Evolutionary conservation across 2,888 invertebrate genomes (phyloP), one percentile per base, ranked within the genome.

Genomic region (Pterostichus niger): DNA sequence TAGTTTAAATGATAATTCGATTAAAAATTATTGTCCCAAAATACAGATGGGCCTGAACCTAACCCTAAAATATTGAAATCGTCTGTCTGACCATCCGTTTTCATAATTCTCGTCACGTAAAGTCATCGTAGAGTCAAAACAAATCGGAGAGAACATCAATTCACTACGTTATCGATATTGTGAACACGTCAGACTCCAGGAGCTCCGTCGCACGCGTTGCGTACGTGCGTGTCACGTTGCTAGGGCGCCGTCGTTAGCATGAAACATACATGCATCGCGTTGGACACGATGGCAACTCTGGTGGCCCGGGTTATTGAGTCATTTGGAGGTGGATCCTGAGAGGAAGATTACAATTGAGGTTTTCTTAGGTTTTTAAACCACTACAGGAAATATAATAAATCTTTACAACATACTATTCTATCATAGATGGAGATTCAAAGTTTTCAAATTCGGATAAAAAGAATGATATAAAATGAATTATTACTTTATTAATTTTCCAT

Each of bases 111-210:
- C 31, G 81, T 71, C 81, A 81, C 75, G 75, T 56, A 82, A 61
- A 73, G 82, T 64, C 68, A 64, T 64, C 64, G 31, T 52, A 11
- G 64, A 79, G 84, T 85, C 81, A 87, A 88, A 88, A 88, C 88
- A 88, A 87, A 88, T 88, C 87, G 87, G 86, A 85, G 86, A 85
- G 86, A 86, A 86, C 88, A 88, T 88, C 87, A 86, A 88, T 88
- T 88, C 85, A 85, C 86, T 85, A 87, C 87, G 88, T 89, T 89
- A 88, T 88, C 88, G 88, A 88, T 89, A 88, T 88, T 86, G 87
- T 82, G 73, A 68, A 75, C 82, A 75, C 61, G 82, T 82, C 59
- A 82, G 75, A 31, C 24, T 49, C 40, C 49, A 13, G 56, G 56
- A 56, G 56, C 56, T 13, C 15, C 56, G 56, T 56, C 56, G 56